Evolutionary conservation across 2,888 invertebrate species (phyloP).

Genomic region (Lasioglossum morio): DNA sequence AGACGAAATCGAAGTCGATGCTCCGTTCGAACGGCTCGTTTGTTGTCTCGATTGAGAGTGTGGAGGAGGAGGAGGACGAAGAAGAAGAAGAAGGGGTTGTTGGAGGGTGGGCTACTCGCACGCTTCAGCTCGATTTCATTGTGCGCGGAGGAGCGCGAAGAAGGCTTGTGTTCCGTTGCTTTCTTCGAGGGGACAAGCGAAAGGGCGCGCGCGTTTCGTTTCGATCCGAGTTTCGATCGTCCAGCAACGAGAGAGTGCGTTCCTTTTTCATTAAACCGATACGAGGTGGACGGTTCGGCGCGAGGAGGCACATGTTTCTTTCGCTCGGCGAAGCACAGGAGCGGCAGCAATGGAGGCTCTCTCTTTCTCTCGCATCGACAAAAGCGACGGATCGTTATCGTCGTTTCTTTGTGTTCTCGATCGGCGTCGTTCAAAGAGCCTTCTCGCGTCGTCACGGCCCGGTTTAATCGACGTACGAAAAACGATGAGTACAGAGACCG

Average conservation of each 20-base stretch:
- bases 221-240: constrained; percentile 39
- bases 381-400: constrained; percentile 56
- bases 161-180: background rate
- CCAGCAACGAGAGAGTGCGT: constrained; percentile 5
- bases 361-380: constrained; percentile 27
- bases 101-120: constrained; percentile 1
- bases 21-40: background rate
- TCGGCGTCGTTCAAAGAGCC: constrained; percentile 29
- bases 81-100: constrained; percentile 24
- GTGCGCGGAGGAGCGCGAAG: constrained; percentile 28
- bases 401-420: constrained; percentile 38
- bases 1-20: background rate
- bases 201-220: constrained; percentile 39
- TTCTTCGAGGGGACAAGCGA: constrained; percentile 1
- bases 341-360: background rate
- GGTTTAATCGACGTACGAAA: constrained; percentile 46
- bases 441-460: constrained; percentile 25
- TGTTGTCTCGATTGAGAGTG: background rate
- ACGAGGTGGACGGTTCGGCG: constrained; percentile 7
- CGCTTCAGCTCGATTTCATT: constrained; percentile 32
- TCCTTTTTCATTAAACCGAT: constrained; percentile 52
- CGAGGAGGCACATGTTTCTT: constrained; percentile 43
- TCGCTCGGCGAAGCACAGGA: constrained; percentile 17
- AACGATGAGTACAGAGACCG: background rate
- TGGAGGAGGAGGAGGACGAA: background rate